These are phyloP conservation scores for Apamea sordens DNA, from an alignment of 2,888 invertebrate genomes.

Conservation along the genomic window DNA sequence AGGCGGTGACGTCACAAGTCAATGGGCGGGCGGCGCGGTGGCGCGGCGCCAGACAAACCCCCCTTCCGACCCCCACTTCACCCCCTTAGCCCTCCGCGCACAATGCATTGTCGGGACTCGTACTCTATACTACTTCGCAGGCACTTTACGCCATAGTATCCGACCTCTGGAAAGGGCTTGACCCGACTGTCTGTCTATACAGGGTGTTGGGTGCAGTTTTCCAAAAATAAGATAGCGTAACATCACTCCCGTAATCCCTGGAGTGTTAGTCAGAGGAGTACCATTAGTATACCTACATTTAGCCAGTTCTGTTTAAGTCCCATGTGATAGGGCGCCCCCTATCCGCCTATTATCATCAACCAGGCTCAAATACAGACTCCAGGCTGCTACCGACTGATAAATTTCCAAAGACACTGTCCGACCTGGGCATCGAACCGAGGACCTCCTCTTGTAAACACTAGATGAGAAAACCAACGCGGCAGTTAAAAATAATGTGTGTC, in stretches of 20 bases:
- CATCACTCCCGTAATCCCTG: not conserved
- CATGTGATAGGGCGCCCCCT: not conserved
- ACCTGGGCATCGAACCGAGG: not conserved
- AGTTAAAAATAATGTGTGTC: not conserved
- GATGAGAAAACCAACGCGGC: not conserved
- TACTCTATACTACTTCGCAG: constrained; percentile 43
- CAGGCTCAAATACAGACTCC: not conserved
- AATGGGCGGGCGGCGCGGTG: constrained; percentile 75
- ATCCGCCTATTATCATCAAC: not conserved
- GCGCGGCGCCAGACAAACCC: constrained; percentile 71
- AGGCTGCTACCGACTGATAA: not conserved
- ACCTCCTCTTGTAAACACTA: not conserved
- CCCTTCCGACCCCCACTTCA: constrained; percentile 25
- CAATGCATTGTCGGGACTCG: constrained; percentile 42
- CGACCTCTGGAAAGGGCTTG: constrained; percentile 35
- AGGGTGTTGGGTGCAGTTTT: not conserved
- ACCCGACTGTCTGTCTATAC: not conserved
- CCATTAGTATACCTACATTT: not conserved
- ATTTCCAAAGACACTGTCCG: not conserved
- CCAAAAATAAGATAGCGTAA: not conserved
- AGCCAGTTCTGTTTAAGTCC: not conserved
- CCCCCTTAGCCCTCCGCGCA: constrained; percentile 15
- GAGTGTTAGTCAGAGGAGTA: not conserved
- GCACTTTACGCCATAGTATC: constrained; percentile 27
- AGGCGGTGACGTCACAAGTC: constrained; percentile 75